Base-by-base conservation (phyloP, 2,113 vertebrate genomes). In the Ageneiosus marmoratus region DNA sequence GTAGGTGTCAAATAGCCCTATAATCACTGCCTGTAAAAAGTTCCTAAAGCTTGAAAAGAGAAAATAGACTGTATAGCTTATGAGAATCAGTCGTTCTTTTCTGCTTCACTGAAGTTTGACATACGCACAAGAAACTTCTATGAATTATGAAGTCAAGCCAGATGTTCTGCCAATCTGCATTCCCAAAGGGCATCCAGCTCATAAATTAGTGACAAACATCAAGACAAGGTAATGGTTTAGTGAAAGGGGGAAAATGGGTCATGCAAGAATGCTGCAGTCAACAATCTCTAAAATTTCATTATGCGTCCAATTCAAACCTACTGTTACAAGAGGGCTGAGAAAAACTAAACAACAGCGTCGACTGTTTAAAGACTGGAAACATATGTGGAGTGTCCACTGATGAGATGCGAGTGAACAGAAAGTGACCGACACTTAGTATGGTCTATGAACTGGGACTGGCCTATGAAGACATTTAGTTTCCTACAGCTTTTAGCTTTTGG, bases 371-470 rank as follows among this genome's bases (percentile, higher is more conserved):
- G 18, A 72, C 3, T 73, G 53, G 22, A 81, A 44, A 77, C 34
- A 50, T 58, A 65, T 29, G 53, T 77, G 76, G 81, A 86, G 70
- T 83, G 81, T 51, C 48, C 50, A 22, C 32, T 41, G 34, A 18
- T 20, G 22, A 37, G 51, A 60, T 0, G 24, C 0, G 5, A 65
- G 9, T 73, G 69, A 48, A 72, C 24, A 72, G 22, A 41, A 69
- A 13, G 65, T 24, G 65, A 44, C 9, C 4, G 37, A n/a, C 20
- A 37, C 32, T 10, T 67, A 2, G 44, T 32, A 11, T 18, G 27
- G n/a, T n/a, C n/a, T n/a, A n/a, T n/a, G n/a, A n/a, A n/a, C n/a
- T 10, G n/a, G n/a, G 24, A 18, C 24, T 5, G 46, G 15, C 27
- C 51, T 53, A 67, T 29, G 48, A 65, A 22, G 78, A 65, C 46